Base-by-base conservation (phyloP, 2,797 vertebrate genomes). In the Chaetophractus vellerosus region DNA sequence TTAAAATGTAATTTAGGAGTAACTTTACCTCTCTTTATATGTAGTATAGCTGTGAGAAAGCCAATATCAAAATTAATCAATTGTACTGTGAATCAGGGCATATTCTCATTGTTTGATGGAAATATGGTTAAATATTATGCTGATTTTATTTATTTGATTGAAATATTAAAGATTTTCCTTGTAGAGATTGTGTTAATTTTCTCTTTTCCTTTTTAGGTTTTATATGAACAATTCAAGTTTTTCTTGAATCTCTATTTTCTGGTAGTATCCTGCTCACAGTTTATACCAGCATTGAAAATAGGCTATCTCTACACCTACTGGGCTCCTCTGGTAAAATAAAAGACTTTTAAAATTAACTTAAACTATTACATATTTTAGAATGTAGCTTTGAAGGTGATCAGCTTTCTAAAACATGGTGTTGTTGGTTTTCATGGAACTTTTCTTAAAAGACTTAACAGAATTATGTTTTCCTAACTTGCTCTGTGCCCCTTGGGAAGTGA, bases 171-270 rank as follows among this genome's bases (percentile, higher is more conserved):
- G 38, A 61, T 63, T 90, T 95, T 85, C 41, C 31, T 96, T 76
- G 55, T 59, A 92, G 38, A 41, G 55, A 69, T 75, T 86, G 26
- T 82, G 71, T 90, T 61, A 66, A 87, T 94, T 98, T 97, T 87
- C 90, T 88, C 95, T 18, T 96, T 97, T 97, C 83, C 78, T 59
- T 98, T 99, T 97, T 98, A 99, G 99, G 99, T 99, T 99, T 99
- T 99, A 85, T 99, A 99, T 98, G 99, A 99, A 98, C 99, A 99
- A 97, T 99, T 99, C 99, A 99, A 99, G 99, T 99, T 99, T 99
- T 99, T 99, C 99, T 99, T 99, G 98, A 99, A 99, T 97, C 99
- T 99, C 96, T 99, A 99, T 98, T 99, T 99, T 97, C 99, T 99
- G 98, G 98, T 99, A 92, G 99, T 99, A 92, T 99, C 99, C 98